Evolutionary conservation across 2,888 invertebrate species (phyloP).

Genomic region (Lasioglossum villosulum): DNA sequence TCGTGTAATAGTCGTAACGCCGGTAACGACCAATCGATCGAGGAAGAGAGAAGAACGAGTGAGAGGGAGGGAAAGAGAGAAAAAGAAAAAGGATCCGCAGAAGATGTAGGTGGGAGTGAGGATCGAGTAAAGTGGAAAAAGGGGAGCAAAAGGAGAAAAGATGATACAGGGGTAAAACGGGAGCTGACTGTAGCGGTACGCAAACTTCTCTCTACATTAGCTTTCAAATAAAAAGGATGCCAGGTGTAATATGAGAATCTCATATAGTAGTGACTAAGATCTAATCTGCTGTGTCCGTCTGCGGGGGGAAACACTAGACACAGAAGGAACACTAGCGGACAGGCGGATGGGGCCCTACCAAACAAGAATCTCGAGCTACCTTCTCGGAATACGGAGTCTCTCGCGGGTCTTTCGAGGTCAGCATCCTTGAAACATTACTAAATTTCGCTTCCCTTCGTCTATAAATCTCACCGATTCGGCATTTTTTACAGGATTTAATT

Average conservation of each 20-base stretch:
- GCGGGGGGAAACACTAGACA: slow-evolving; percentile 81
- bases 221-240: slow-evolving; percentile 72
- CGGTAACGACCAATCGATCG: slow-evolving; percentile 52
- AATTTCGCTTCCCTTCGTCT: slow-evolving; percentile 48
- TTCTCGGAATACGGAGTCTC: slow-evolving; percentile 70
- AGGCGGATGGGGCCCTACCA: slow-evolving; percentile 65
- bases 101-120: slow-evolving; percentile 3
- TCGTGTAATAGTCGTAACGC: slow-evolving; percentile 74
- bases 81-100: neutral
- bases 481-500: neutral
- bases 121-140: slow-evolving; percentile 10
- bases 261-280: slow-evolving; percentile 81
- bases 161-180: slow-evolving; percentile 76
- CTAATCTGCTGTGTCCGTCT: slow-evolving; percentile 81
- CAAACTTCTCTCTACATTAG: slow-evolving; percentile 72
- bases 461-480: neutral
- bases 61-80: neutral
- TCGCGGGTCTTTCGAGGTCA: slow-evolving; percentile 65
- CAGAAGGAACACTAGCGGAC: slow-evolving; percentile 70
- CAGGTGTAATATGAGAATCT: slow-evolving; percentile 82
- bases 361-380: slow-evolving; percentile 75
- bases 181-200: slow-evolving; percentile 76
- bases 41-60: neutral
- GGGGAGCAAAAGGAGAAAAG: slow-evolving; percentile 37
- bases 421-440: slow-evolving; percentile 66